These are phyloP conservation scores for Tachyglossus aculeatus DNA, from an alignment of 2,797 vertebrate species.

Conservation along the genomic window DNA sequence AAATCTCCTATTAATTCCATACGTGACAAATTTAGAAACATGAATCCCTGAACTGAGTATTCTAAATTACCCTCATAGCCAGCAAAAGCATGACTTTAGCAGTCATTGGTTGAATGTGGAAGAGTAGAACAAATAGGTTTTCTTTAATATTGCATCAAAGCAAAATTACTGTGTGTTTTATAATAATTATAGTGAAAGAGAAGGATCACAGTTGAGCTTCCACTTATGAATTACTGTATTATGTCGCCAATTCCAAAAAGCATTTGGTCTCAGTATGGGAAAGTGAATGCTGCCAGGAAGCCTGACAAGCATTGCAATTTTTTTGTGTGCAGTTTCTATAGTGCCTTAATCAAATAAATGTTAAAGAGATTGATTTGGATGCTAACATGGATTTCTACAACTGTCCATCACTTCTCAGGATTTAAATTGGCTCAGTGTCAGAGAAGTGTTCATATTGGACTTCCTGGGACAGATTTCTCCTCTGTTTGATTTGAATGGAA, in stretches of 20 bases:
- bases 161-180: conserved; percentile 30
- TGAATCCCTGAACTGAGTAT: accelerated
- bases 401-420: too few relatives aligned
- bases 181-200: conserved; percentile 10
- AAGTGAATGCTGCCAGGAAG: conserved; percentile 41
- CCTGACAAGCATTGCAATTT: conserved; percentile 25
- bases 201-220: conserved; percentile 39
- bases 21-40: neutral
- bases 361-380: too few relatives aligned
- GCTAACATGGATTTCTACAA: too few relatives aligned
- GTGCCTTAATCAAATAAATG: too few relatives aligned
- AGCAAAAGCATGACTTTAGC: neutral
- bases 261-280: conserved; percentile 52
- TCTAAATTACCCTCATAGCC: accelerated
- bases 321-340: neutral
- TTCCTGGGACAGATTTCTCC: too few relatives aligned
- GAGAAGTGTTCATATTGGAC: too few relatives aligned
- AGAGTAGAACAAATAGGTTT: neutral
- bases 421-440: too few relatives aligned
- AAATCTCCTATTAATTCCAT: neutral
- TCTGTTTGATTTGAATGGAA: too few relatives aligned
- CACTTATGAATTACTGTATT: conserved; percentile 38
- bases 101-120: neutral
- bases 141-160: neutral
- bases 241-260: conserved; percentile 36